Evolutionary conservation across 2,797 vertebrate genomes (phyloP), one percentile per base, ranked within the genome.

Genomic region (Sphaeramia orbicularis): DNA sequence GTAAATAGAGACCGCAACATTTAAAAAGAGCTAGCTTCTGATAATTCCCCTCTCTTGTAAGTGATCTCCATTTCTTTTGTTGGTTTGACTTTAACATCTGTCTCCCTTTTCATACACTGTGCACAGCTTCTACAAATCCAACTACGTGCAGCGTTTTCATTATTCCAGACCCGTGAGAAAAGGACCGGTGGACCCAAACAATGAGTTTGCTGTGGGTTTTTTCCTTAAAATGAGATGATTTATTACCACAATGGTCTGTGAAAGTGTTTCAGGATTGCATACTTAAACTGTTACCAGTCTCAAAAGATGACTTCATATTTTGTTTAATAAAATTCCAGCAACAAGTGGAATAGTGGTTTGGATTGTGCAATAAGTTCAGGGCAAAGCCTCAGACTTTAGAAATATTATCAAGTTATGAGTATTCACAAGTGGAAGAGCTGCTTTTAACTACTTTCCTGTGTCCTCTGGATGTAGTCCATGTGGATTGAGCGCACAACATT

Each of bases 401-500:
- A 30, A 16, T 41, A 24, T n/a, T 27, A 8, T 69, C 6, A 7
- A 27, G 12, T 40, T 47, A 24, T 45, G 9, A 56, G 7, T 30
- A 42, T 72, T 66, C 53, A 47, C n/a, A 54, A 49, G 35, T 21
- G 45, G 15, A 36, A 45, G 7, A 59, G 15, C 44, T 47, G 58
- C n/a, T 55, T 56, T 15, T 57, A 7, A 42, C 37, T 49, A 4
- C 15, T 60, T 6, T 53, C 10, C 24, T 19, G n/a, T 43, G 5
- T 30, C 6, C 30, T 30, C 71, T 42, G 32, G 0, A 14, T 58
- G 57, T 16, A 99, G 98, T 99, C 97, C 0, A 99, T 99, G 98
- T 99, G 98, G 98, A 98, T 99, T 42, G 98, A 99, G 71, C 96
- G 98, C 27, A 97, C 98, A 8, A 98, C 98, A 4, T 99, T 98